Evolutionary conservation across 2,797 vertebrate genomes (phyloP), one percentile per base, ranked within the genome.

Genomic region (Anguilla anguilla): DNA sequence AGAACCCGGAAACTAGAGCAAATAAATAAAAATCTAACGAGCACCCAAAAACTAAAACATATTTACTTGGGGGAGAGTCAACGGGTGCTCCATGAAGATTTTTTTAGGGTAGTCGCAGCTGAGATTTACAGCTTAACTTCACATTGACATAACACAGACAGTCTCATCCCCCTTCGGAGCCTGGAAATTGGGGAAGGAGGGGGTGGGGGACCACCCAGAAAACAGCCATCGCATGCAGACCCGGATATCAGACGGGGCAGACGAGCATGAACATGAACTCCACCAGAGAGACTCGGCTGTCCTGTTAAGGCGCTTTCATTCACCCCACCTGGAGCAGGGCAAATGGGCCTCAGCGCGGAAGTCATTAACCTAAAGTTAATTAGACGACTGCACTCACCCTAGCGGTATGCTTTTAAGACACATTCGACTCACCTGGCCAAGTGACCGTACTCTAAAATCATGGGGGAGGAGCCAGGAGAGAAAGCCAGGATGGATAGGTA

Each of bases 401-500:
- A 7, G 25, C 2, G 0, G 22, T n/a, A n/a, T 10, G n/a, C 25
- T 28, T 46, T 82, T 22, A 6, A 49, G 31, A 49, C 17, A 22
- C 39, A 81, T 10, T 81, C 39, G 35, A 19, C 17, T 25, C 17
- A 46, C 22, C 39, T 81, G 35, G 15, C 19, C 17, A 22, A 49
- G 77, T 46, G 77, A 49, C 77, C 46, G 43, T 11, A 19, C 15
- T 25, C 43, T 81, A 19, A 81, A 49, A 81, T 19, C 43, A 46
- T 46, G 43, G 17, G 39, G 9, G 15, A 81, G 15, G 6, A 17
- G 15, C 22, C 43, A 6, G 22, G 6, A 81, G 22, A 17, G 5
- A 22, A 81, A 81, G 43, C 15, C 7, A 10, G 39, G 39, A 22
- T 46, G 93, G 90, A 92, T 53, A 85, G n/a, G 67, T 72, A 67